Base-by-base conservation (phyloP, 2,888 invertebrate genomes). In the Oscheius sp. region DNA sequence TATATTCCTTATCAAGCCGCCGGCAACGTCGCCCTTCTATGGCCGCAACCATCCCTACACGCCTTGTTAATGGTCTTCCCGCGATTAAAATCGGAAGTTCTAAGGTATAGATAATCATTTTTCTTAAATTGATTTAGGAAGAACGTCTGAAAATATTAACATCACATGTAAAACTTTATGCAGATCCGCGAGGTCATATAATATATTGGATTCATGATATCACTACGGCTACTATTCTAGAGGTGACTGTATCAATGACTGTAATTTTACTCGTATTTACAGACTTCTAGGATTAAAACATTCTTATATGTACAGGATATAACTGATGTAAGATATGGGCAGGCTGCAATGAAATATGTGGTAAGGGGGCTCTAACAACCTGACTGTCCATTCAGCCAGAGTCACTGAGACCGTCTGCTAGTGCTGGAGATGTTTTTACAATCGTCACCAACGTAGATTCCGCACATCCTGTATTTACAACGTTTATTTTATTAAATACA, bases 181-280 rank as follows among this genome's bases (percentile, higher is more conserved):
- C 82, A 23, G 84, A 85, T 71, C 82, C 81, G 5, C 70, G 75
- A 0, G 83, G 75, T 0, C 80, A 82, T 55, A 82, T 84, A 52
- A 23, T 85, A n/a, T 84, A 82, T 56, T 85, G 85, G 85, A 52
- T 76, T 6, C 77, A 71, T 29, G 71, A 71, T 61, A 27, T 71
- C 41, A 61, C 61, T n/a, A 27, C 23, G 18, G 61, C 61, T 13
- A 49, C 63, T 13, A 25, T 46, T 46, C 52, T 71, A 18, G 71
- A 71, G 23, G 71, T 71, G 27, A 23, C 49, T 35, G n/a, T 61
- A 68, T n/a, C 5, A 12, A 21, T 49, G 23, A 49, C 21, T 49
- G 18, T 55, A 2, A 18, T 61, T 61, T 61, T 35, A 16, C 5
- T 12, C 21, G 7, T 18, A 2, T 69, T 55, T 35, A 9, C 21